Base-by-base conservation (phyloP, 2,888 invertebrate species). In the Teleiodes luculella region DNA sequence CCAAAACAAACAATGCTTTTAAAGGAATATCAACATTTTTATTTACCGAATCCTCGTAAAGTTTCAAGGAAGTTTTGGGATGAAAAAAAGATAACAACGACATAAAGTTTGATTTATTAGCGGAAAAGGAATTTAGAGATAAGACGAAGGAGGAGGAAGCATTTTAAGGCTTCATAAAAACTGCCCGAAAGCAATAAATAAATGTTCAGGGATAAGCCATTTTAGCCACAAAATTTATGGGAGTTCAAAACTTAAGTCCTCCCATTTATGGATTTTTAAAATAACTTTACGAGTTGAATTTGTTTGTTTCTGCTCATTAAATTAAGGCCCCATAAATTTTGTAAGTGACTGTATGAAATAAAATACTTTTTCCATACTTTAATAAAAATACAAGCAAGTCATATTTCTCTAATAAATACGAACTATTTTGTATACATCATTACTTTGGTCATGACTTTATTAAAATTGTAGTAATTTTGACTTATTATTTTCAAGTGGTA, bases 61-160 rank as follows among this genome's bases (percentile, higher is more conserved):
- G 13, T 43, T 43, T 24, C 1, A 43, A n/a, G 24, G n/a, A 43
- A 28, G 24, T 24, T 24, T 43, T n/a, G 43, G 43, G 28, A 18
- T 18, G 10, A 11, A 10, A 43, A 24, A 43, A 28, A 43, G 43
- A 28, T 43, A 43, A n/a, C 28, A 43, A 20, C 43, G 43, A 43
- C 43, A 43, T 43, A 43, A 43, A 43, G 28, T 43, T 43, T 43
- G 43, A 43, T 43, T 43, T 43, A 43, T 43, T 43, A 43, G 24
- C 24, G 20, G 28, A 24, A 43, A 43, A 43, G 20, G 43, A 43
- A 43, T 43, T 24, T n/a, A n/a, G 43, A 43, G 43, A 43, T 43
- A 43, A 43, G 28, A 18, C 10, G 6, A 10, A 11, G 28, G 13
- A 43, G 24, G 7, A 43, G 28, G 20, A 43, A 24, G 43, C 43